These are phyloP conservation scores for Megaustenia siamemsis DNA, from an alignment of 2,888 invertebrate genomes.

Conservation along the genomic window DNA sequence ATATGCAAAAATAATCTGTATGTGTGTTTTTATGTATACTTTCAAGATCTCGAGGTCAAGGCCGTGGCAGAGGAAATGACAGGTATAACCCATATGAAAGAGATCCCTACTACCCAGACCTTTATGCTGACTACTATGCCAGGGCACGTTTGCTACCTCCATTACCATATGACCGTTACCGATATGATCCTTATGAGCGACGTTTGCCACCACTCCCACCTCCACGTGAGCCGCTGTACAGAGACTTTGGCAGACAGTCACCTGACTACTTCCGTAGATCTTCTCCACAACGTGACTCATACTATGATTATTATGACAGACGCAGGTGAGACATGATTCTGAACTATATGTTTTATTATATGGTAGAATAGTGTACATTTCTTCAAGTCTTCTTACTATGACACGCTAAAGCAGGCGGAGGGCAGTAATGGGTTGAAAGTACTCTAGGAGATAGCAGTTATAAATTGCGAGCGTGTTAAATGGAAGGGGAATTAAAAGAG, in stretches of 20 bases:
- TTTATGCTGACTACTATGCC: constrained; percentile 68
- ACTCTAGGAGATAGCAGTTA: too few relatives aligned
- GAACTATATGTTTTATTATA: too few relatives aligned
- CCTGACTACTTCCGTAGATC: constrained; percentile 71
- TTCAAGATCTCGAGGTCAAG: constrained; percentile 39
- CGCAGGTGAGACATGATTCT: constrained; percentile 56
- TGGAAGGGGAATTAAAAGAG: too few relatives aligned
- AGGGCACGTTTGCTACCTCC: constrained; percentile 69
- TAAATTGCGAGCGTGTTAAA: too few relatives aligned
- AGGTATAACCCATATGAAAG: constrained; percentile 45
- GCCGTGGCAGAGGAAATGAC: constrained; percentile 34
- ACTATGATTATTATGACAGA: constrained; percentile 66
- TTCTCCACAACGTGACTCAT: constrained; percentile 55
- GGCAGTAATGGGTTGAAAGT: too few relatives aligned
- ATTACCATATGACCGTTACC: constrained; percentile 68
- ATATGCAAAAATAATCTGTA: neutral
- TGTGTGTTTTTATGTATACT: neutral
- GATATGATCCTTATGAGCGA: constrained; percentile 72
- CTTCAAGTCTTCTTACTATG: too few relatives aligned
- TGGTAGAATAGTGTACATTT: too few relatives aligned
- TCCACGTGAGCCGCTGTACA: constrained; percentile 61
- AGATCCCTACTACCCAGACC: constrained; percentile 51
- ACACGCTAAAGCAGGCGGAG: too few relatives aligned
- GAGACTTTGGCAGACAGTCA: constrained; percentile 70
- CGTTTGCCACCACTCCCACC: constrained; percentile 60